Evolutionary conservation across 2,888 invertebrate species (phyloP).

Genomic region (Petrolisthes manimaculis): DNA sequence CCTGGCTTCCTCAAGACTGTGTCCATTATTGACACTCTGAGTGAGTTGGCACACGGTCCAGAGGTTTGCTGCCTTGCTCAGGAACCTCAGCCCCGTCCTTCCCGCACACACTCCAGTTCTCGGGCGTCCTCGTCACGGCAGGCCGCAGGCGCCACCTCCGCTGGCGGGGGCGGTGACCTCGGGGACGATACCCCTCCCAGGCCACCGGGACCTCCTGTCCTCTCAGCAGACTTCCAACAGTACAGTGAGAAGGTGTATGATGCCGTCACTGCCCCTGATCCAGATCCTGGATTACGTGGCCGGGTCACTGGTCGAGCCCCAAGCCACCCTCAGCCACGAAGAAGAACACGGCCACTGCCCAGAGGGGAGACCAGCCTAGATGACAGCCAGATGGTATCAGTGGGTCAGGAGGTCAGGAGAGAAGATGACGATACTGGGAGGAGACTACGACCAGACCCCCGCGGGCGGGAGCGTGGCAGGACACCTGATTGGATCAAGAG

Average conservation of each 20-base stretch:
- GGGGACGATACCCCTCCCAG: constrained; percentile 43
- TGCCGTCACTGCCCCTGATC: constrained; percentile 54
- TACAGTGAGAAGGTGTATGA: constrained; percentile 64
- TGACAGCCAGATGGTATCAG: constrained; percentile 24
- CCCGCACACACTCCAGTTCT: constrained; percentile 57
- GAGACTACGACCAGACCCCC: constrained; percentile 43
- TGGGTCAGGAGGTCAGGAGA: constrained; percentile 17
- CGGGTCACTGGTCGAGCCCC: constrained; percentile 8
- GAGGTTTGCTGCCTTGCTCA: constrained; percentile 62
- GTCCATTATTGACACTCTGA: constrained; percentile 69
- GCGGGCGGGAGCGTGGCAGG: constrained; percentile 67
- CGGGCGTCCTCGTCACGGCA: constrained; percentile 40
- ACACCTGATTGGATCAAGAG: constrained; percentile 71
- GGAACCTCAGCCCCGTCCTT: constrained; percentile 49
- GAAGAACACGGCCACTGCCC: constrained; percentile 29
- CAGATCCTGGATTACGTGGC: constrained; percentile 32
- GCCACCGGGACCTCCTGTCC: constrained; percentile 57
- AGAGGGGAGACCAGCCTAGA: constrained; percentile 27
- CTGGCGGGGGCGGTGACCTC: constrained; percentile 40
- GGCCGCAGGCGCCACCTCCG: constrained; percentile 39
- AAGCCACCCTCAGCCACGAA: constrained; percentile 31
- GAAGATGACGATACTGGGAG: constrained; percentile 40
- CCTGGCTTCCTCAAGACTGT: constrained; percentile 67
- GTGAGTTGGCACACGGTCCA: constrained; percentile 68
- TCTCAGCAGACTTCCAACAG: constrained; percentile 60